phyloP scores from a whole-genome alignment of 2,797 vertebrate genomes.

The Hydrocynus forskahlii region DNA sequence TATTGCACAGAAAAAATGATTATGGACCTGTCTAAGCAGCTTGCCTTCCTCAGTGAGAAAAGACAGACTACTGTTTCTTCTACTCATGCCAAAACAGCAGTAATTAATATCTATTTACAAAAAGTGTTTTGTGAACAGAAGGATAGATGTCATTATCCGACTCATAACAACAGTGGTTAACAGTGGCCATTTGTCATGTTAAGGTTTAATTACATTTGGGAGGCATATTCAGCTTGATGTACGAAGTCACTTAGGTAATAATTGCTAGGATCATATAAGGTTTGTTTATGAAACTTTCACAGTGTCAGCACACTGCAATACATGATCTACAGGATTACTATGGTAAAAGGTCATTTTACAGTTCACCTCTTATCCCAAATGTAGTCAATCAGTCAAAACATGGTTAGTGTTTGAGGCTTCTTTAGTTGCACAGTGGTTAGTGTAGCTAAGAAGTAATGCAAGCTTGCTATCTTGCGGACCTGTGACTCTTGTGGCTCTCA shows the following conservation, averaged over 20 bases:
- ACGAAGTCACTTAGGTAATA: background rate
- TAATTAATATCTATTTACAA: conserved; percentile 33
- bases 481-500: too few relatives aligned
- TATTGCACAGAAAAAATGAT: conserved; percentile 61
- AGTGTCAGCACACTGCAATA: background rate
- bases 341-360: background rate
- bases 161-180: conserved; percentile 4
- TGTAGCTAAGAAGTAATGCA: too few relatives aligned
- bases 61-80: conserved; percentile 42
- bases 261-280: background rate
- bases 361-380: background rate
- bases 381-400: background rate
- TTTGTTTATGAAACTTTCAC: background rate
- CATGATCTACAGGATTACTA: background rate
- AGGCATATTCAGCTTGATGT: background rate
- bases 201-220: background rate
- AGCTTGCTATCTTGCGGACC: too few relatives aligned
- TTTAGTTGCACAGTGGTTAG: too few relatives aligned
- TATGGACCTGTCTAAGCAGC: conserved; percentile 44
- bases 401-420: background rate
- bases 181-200: background rate
- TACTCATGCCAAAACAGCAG: conserved; percentile 30
- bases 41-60: conserved; percentile 27
- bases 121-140: background rate
- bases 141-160: background rate